Evolutionary conservation across 2,113 vertebrate species (phyloP).

Genomic region (Toxotes jaculatrix): DNA sequence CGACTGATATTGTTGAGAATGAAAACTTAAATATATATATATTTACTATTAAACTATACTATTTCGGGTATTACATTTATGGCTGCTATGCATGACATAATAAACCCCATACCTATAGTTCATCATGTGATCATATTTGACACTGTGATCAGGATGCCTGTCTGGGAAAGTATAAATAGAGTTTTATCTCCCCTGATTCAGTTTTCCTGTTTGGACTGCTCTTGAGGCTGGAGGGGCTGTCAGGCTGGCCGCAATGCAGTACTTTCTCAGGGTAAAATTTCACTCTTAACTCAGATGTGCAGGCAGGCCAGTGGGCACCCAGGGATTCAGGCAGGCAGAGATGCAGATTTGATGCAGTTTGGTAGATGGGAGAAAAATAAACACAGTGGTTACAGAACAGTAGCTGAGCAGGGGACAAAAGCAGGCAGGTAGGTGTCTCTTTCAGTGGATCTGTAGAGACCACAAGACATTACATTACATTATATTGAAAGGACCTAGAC

Average conservation of each 20-base stretch:
- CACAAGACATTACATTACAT: background rate
- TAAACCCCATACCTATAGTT: background rate
- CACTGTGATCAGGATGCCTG: conserved; percentile 32
- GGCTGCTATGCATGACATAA: background rate
- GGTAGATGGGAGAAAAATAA: background rate
- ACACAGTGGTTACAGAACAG: background rate
- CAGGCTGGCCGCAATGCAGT: conserved; percentile 23
- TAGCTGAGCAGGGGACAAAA: background rate
- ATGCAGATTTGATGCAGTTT: conserved; percentile 19
- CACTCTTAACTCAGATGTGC: conserved; percentile 31
- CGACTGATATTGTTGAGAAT: background rate
- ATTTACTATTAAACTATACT: no score
- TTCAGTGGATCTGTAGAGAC: background rate
- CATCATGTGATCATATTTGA: conserved; percentile 5
- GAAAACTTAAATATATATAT: background rate
- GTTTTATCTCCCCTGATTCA: conserved; percentile 56
- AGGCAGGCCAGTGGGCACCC: background rate
- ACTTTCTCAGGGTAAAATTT: conserved; percentile 38
- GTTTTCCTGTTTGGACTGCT: conserved; percentile 59
- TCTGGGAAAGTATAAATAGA: conserved; percentile 35
- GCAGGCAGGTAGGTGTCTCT: background rate
- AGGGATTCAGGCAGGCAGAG: conserved; percentile 14
- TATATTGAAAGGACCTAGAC: background rate
- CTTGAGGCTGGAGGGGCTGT: conserved; percentile 16
- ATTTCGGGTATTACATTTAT: background rate